Conservation (phyloP, 1,140 invertebrate species). For the Euura lappo region DNA sequence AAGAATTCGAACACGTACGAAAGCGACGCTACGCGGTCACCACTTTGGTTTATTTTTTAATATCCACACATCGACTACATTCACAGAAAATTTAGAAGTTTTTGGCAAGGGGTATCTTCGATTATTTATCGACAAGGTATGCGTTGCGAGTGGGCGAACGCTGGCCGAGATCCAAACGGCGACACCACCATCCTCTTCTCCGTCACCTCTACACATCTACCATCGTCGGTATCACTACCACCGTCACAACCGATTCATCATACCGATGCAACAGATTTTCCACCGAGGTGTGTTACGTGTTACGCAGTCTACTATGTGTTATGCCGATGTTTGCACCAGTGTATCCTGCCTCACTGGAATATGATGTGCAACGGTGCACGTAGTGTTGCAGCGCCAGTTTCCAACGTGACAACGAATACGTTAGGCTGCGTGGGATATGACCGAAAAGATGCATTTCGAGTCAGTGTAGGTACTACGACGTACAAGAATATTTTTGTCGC, state of each 20-base stretch:
- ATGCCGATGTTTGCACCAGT: background rate
- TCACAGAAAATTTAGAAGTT: slow-evolving; percentile 3
- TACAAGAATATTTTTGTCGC: too few species aligned
- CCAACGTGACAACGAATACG: background rate
- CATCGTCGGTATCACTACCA: background rate
- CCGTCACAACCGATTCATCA: background rate
- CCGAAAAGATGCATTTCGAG: background rate
- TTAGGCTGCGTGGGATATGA: background rate
- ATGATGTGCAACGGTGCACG: too few species aligned
- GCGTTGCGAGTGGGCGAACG: background rate
- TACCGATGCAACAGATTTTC: background rate
- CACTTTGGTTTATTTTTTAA: slow-evolving; percentile 1
- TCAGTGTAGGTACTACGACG: too few species aligned
- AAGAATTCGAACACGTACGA: background rate
- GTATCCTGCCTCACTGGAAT: too few species aligned
- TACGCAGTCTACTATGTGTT: background rate
- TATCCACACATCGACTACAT: background rate
- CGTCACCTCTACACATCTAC: background rate
- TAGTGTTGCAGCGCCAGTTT: background rate
- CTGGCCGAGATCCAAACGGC: background rate
- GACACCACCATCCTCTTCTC: background rate
- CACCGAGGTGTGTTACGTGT: background rate
- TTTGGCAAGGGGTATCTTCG: slow-evolving; percentile 4
- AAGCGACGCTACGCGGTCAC: background rate
- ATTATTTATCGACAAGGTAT: slow-evolving; percentile 5